Base-by-base conservation (phyloP, 2,113 vertebrate genomes). In the Scomber scombrus region DNA sequence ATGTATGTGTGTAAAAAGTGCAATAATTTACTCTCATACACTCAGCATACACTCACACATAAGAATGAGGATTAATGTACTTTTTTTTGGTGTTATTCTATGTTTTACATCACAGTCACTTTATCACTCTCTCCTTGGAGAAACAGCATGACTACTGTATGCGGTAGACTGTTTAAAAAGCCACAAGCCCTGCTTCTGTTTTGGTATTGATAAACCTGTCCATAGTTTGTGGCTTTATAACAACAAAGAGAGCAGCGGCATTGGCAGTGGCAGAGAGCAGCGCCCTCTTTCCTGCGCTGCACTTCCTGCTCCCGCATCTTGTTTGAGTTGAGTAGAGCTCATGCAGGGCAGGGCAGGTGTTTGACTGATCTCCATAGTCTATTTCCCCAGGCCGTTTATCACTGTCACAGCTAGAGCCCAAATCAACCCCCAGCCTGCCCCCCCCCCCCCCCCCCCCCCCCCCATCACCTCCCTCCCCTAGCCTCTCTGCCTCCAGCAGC, bases 321-420 rank as follows among this genome's bases (percentile, higher is more conserved):
- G 88, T 94, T 94, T 76, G 88, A 89, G 86, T 93, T 90, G 85
- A 82, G 75, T 63, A 50, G 43, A 69, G 68, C 77, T 89, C 81
- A 72, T 71, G 88, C 86, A 67, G 86, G 60, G 79, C 79, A 83
- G 55, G 76, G 84, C 94, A 95, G 92, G 93, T 94, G 93, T 92
- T 81, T 89, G 88, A 92, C 74, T 92, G 90, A 88, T 93, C 88
- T 62, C 81, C 62, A 26, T 43, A 81, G 82, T 82, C 74, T 68
- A 70, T 84, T 89, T 88, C 86, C 88, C 21, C 61, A 1, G 80
- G 84, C 89, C 80, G 80, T 94, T 93, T 80, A 93, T 93, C 94
- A 94, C 79, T 90, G 93, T 94, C 92, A 91, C 60, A 18, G 74
- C 57, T 72, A 7, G 57, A 14, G 63, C 78, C 3, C 70, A 65